Evolutionary conservation across 2,888 invertebrate genomes (phyloP), one percentile per base, ranked within the genome.

Genomic region (Pristionchus arcanus): DNA sequence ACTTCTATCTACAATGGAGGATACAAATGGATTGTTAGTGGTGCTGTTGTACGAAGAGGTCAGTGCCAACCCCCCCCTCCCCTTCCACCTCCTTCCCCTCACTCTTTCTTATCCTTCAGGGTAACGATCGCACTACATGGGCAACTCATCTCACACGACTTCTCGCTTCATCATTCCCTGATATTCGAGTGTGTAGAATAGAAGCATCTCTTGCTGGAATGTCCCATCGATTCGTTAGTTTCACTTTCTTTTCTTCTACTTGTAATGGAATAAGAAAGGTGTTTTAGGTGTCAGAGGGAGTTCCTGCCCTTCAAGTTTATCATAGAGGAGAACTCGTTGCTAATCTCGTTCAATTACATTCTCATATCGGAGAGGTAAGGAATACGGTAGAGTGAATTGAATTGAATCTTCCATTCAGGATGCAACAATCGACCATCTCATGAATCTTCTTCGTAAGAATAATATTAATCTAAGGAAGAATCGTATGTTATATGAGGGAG

Each of bases 251-350:
- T 0, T 77, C 34, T 19, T 34, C 77, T 25, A 37, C 9, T 49
- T 34, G 31, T 34, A 34, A 34, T n/a, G n/a, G 13, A 11, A 49
- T 53, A 49, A 42, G 55, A 13, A 28, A n/a, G 7, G 9, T 59
- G 19, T 21, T 91, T 94, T 87, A 74, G 94, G 94, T 90, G 42
- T 25, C 59, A 49, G 90, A 91, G 19, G 94, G 92, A 2, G 87
- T 94, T 15, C 94, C 94, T 7, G 90, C 93, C 2, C 90, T 94
- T 11, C 94, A 94, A 91, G 92, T 95, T 59, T 94, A 94, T 90
- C 68, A 86, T 15, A 84, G 91, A 28, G 94, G 92, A 13, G 83
- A 93, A 28, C 90, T 94, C n/a, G 91, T 93, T 34, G 94, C 94
- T 28, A 95, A 94, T 90, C 94, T 95, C 68, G 91, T 94, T 11